Evolutionary conservation across 2,113 vertebrate genomes (phyloP), one percentile per base, ranked within the genome.

Genomic region (Chamaea fasciata): DNA sequence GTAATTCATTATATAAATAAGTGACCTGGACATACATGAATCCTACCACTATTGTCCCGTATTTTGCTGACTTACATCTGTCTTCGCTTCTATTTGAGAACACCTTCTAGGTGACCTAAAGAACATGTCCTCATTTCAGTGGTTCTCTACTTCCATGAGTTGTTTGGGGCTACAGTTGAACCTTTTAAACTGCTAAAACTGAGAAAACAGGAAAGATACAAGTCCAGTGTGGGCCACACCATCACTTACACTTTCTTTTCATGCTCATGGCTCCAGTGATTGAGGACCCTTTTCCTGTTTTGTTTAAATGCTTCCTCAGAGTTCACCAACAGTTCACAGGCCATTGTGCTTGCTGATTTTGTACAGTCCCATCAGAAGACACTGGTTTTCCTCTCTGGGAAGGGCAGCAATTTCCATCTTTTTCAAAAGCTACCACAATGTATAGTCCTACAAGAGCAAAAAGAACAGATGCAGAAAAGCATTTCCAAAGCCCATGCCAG

Each of bases 221-320:
- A 86, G 63, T 65, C 67, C 0, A 0, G 20, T 15, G 30, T 80
- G 64, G 33, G 57, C 47, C 27, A 44, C 47, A 75, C 6, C 63
- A 77, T 67, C 86, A 93, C 95, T 97, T 96, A 55, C 92, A 86
- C 94, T 96, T 96, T 95, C 90, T 90, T 88, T 64, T 86, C 50
- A 46, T 80, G 59, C 33, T 83, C 35, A 56, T 19, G 67, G 28
- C 55, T 90, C 30, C 41, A 53, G 44, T 87, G 87, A 85, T 26
- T 87, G 70, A 94, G 57, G 90, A 94, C 67, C 75, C 78, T 94
- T 76, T 97, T 95, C 95, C 90, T 95, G 96, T 93, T 96, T 93
- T 92, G 67, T 77, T 90, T 80, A 55, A 96, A 78, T 52, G 60
- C 59, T 92, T 95, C 85, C 84, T 90, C 47, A 71, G 64, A 91